Percentiles rank a stretch among this genome's conserved stretches.
Evolutionary conservation across 1,140 invertebrate genomes (phyloP).

Genomic region (Phortica variegata): DNA sequence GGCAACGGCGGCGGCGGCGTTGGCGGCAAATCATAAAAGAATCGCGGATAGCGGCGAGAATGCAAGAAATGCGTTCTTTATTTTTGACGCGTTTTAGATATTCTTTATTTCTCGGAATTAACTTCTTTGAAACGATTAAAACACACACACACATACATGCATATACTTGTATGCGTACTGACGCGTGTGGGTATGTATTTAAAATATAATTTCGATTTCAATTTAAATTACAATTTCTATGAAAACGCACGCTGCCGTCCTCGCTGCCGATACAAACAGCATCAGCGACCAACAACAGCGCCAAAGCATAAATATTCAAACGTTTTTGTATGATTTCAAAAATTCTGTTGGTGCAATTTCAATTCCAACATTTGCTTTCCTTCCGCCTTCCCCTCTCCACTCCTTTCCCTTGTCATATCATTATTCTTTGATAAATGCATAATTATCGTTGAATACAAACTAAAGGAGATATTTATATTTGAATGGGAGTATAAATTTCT

Average conservation of each 20-base stretch:
- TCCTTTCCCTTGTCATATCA: too few relatives aligned
- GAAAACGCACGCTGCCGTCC: slow-evolving; percentile 53
- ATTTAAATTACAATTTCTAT: slow-evolving; percentile 55
- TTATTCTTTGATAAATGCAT: too few relatives aligned
- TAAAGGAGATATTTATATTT: too few relatives aligned
- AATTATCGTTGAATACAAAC: too few relatives aligned
- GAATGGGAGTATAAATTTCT: too few relatives aligned
- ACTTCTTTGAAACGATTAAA: slow-evolving; percentile 49
- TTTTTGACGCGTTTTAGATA: slow-evolving; percentile 53
- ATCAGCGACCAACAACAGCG: too few relatives aligned
- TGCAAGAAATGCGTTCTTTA: slow-evolving; percentile 44
- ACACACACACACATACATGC: too few relatives aligned
- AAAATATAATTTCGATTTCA: slow-evolving; percentile 53
- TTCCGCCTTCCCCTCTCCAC: background rate
- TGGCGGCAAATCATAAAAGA: slow-evolving; percentile 51
- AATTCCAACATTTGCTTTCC: slow-evolving; percentile 4
- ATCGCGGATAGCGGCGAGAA: slow-evolving; percentile 24
- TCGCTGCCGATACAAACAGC: too few relatives aligned
- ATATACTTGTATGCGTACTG: too few relatives aligned
- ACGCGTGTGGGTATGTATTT: too few relatives aligned
- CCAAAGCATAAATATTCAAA: too few relatives aligned
- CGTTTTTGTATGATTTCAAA: too few relatives aligned
- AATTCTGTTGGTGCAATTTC: slow-evolving; percentile 20
- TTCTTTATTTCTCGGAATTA: slow-evolving; percentile 50
- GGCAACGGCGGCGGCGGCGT: slow-evolving; percentile 11